These are phyloP conservation scores for Seriola rivoliana DNA, from an alignment of 2,113 vertebrate species.

Conservation along the genomic window DNA sequence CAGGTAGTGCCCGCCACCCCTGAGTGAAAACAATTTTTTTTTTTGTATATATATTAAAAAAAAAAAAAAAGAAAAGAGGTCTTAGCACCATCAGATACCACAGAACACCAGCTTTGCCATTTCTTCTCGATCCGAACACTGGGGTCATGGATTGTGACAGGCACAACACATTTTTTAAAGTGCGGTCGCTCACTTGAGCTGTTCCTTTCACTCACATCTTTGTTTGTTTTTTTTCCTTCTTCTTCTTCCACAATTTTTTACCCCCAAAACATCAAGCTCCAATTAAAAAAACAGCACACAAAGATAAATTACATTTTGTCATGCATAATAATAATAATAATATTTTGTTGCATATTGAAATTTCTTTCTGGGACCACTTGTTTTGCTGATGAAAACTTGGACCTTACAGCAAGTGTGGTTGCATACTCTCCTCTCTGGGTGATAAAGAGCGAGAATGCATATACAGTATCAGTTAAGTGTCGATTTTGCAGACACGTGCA, in stretches of 20 bases:
- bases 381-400: conserved; percentile 53
- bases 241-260: conserved; percentile 19
- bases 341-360: conserved; percentile 78
- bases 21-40: conserved; percentile 70
- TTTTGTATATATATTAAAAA: background rate
- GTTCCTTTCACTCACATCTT: conserved; percentile 41
- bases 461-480: conserved; percentile 64
- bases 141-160: conserved; percentile 57
- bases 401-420: conserved; percentile 49
- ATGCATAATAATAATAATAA: conserved; percentile 72
- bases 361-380: conserved; percentile 65
- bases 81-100: conserved; percentile 77
- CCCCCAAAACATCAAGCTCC: conserved; percentile 47
- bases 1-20: conserved; percentile 72
- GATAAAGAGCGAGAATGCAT: conserved; percentile 32
- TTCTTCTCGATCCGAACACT: conserved; percentile 57
- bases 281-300: conserved; percentile 67
- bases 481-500: conserved; percentile 46
- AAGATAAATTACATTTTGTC: conserved; percentile 54
- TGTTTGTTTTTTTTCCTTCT: conserved; percentile 1
- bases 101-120: conserved; percentile 54
- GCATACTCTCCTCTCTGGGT: conserved; percentile 3
- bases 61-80: conserved; percentile 35
- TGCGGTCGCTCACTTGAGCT: conserved; percentile 73
- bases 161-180: conserved; percentile 78